Evolutionary conservation across 2,888 invertebrate species (phyloP), one percentile per base, ranked within the genome.

Genomic region (Coenonympha arcania): DNA sequence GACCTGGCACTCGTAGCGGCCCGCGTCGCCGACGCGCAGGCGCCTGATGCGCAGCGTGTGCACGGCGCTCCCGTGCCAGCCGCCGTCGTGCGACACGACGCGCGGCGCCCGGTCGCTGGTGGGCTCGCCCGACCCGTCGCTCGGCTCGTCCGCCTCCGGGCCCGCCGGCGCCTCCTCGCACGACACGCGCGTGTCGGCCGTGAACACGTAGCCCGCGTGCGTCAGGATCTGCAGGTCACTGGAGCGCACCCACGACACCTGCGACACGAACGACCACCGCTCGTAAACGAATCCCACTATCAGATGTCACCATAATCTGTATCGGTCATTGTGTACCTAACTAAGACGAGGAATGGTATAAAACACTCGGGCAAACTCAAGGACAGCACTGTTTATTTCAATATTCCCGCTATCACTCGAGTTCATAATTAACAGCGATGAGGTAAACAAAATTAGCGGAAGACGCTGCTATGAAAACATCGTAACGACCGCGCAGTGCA

Each of bases 241-340:
- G 50, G 89, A 89, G 6, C 92, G 85, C 69, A 92, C 91, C 92
- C 92, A 93, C 44, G 92, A 92, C 48, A 92, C 91, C 92, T 93
- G 82, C 22, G n/a, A 6, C 11, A 30, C 30, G 4, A 5, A 24
- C 6, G 24, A 3, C 8, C 6, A 9, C 3, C 9, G 2, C 24
- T 24, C 8, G 8, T 3, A 8, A 8, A 9, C 24, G 6, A 24
- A n/a, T n/a, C n/a, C n/a, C n/a, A n/a, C n/a, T n/a, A n/a, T n/a
- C n/a, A n/a, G n/a, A n/a, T n/a, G n/a, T n/a, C n/a, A n/a, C n/a
- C n/a, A n/a, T n/a, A n/a, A n/a, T n/a, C n/a, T n/a, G n/a, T n/a
- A n/a, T n/a, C n/a, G n/a, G n/a, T n/a, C n/a, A n/a, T n/a, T n/a
- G n/a, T n/a, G n/a, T n/a, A n/a, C n/a, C n/a, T n/a, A n/a, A n/a